phyloP scores from a whole-genome alignment of 2,113 vertebrate genomes.

The Eptatretus burgeri region DNA sequence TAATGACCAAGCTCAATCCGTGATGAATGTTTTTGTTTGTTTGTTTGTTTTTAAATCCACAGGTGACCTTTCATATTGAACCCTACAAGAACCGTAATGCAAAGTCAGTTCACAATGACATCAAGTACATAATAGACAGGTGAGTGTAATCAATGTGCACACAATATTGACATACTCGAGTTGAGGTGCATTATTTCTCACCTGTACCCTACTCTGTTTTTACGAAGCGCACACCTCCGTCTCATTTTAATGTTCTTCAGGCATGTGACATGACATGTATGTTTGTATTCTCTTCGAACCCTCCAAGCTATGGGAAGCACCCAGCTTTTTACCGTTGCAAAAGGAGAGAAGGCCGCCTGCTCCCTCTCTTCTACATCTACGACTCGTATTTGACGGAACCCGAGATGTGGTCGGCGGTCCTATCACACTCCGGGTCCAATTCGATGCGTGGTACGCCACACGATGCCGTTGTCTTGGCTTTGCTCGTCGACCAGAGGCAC shows the following conservation, averaged over 20 bases:
- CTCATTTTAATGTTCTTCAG: too few species aligned
- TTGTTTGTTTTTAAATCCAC: too few species aligned
- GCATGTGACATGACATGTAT: constrained; percentile 9
- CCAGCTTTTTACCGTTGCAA: constrained; percentile 64
- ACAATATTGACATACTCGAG: too few species aligned
- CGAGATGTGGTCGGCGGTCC: constrained; percentile 48
- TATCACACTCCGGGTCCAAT: constrained; percentile 31
- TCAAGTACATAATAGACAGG: constrained; percentile 76
- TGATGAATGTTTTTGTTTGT: background rate
- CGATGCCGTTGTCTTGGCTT: constrained; percentile 48
- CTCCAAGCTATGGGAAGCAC: constrained; percentile 51
- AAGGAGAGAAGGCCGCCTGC: constrained; percentile 31
- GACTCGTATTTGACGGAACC: constrained; percentile 70
- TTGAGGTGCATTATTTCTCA: too few species aligned
- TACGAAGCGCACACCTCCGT: too few species aligned
- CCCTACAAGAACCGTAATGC: constrained; percentile 71
- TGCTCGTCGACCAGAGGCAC: constrained; percentile 72
- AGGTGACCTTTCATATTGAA: constrained; percentile 84
- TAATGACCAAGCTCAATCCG: too few species aligned
- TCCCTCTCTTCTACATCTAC: constrained; percentile 78
- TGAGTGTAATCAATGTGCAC: constrained; percentile 18
- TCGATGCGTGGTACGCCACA: constrained; percentile 49
- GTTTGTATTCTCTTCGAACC: constrained; percentile 13
- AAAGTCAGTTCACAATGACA: constrained; percentile 39
- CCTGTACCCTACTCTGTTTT: too few species aligned